phyloP scores from a whole-genome alignment of 2,113 vertebrate genomes.

The Hypanus sabinus region DNA sequence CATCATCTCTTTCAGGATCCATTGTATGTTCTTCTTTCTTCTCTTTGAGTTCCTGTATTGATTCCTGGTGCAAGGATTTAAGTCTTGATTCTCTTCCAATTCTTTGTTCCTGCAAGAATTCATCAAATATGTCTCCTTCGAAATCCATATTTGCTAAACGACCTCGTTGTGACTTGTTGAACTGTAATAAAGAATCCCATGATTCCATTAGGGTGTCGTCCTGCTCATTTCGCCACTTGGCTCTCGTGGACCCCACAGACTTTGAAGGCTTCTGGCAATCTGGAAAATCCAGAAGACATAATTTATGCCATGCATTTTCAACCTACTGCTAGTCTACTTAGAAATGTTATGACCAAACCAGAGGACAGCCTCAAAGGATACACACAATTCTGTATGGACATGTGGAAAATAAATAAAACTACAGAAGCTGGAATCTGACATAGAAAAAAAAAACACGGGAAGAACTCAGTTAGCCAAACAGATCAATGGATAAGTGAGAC shows the following conservation, averaged over 20 bases:
- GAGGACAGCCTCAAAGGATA: neutral
- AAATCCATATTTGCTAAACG: constrained; percentile 78
- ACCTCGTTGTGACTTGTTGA: constrained; percentile 81
- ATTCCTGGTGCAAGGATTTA: constrained; percentile 45
- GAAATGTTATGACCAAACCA: neutral
- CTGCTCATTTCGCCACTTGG: constrained; percentile 59
- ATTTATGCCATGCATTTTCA: neutral
- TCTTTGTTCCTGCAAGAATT: constrained; percentile 78
- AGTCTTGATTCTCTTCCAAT: constrained; percentile 44
- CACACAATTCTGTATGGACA: too few species aligned
- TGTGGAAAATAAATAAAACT: too few species aligned
- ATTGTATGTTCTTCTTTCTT: constrained; percentile 47
- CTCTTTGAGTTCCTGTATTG: constrained; percentile 40
- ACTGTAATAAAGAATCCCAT: constrained; percentile 80
- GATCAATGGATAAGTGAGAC: neutral
- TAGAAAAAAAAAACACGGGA: too few species aligned
- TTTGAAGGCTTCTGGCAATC: constrained; percentile 42
- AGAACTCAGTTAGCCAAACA: neutral
- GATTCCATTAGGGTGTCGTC: constrained; percentile 77
- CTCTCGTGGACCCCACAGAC: constrained; percentile 34
- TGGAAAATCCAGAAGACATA: constrained; percentile 38
- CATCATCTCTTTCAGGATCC: constrained; percentile 46
- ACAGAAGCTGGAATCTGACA: too few species aligned
- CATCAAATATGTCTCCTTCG: constrained; percentile 83
- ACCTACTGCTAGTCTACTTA: neutral